Percentiles rank a stretch among this genome's conserved stretches.
Conservation (phyloP, 1,140 invertebrate species). For the Drosophila littoralis region DNA sequence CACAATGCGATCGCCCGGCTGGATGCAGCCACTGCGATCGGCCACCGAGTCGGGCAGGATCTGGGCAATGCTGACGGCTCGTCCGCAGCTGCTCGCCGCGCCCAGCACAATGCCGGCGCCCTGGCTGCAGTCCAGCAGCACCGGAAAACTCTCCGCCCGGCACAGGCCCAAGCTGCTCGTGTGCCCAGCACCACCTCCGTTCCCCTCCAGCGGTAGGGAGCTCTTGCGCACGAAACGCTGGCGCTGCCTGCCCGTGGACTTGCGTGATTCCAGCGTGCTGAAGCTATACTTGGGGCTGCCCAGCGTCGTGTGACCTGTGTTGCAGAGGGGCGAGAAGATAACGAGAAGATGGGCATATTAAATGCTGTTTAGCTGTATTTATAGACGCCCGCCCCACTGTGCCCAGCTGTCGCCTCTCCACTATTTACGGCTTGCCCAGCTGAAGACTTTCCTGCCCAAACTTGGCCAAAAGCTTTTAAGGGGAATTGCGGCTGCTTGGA, state of each 20-base stretch:
- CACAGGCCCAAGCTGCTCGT: conserved; percentile 67
- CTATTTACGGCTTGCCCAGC: conserved; percentile 24
- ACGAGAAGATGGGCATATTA: conserved; percentile 11
- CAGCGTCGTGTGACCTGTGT: conserved; percentile 72
- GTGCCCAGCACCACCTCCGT: conserved; percentile 19
- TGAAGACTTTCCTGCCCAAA: conserved; percentile 25
- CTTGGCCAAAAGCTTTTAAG: conserved; percentile 54
- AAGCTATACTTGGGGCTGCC: conserved; percentile 84
- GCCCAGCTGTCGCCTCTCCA: conserved; percentile 37
- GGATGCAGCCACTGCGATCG: conserved; percentile 89
- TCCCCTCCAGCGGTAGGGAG: conserved; percentile 75
- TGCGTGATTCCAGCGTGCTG: conserved; percentile 82
- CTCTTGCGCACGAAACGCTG: conserved; percentile 79
- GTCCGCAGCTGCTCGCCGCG: conserved; percentile 40
- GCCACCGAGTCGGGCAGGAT: conserved; percentile 82
- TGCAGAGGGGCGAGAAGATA: conserved; percentile 10
- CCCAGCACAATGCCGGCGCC: conserved; percentile 79
- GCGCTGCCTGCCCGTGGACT: conserved; percentile 71
- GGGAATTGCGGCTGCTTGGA: no score
- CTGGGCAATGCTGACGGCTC: conserved; percentile 71
- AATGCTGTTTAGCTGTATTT: conserved; percentile 16
- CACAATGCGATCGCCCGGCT: conserved; percentile 93
- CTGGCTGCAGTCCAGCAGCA: conserved; percentile 81
- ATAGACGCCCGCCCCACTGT: conserved; percentile 25
- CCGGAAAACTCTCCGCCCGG: conserved; percentile 80